phyloP scores from a whole-genome alignment of 2,113 vertebrate species.

The Tupaia tana region DNA sequence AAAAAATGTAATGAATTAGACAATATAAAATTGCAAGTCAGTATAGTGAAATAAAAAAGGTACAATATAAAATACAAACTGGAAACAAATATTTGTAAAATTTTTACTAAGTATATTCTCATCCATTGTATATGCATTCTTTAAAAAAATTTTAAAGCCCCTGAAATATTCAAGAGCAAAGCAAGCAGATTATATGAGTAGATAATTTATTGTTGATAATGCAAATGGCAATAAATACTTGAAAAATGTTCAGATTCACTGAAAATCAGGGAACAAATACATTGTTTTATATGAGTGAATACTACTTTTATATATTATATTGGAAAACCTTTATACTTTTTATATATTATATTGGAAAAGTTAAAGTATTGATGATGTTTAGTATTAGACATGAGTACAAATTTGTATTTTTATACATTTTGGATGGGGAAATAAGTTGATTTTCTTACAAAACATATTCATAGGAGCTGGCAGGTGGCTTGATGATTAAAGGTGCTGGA shows the following conservation, averaged over 20 bases:
- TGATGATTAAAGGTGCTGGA: no score
- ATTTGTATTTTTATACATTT: not conserved
- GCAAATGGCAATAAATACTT: not conserved
- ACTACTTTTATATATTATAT: not conserved
- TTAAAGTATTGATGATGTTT: not conserved
- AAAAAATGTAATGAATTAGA: not conserved
- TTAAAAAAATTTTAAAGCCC: not conserved
- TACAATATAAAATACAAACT: not conserved
- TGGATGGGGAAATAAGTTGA: not conserved
- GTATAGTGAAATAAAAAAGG: not conserved
- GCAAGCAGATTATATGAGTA: not conserved
- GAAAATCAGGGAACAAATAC: not conserved
- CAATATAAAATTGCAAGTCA: conserved; percentile 18
- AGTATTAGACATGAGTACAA: not conserved
- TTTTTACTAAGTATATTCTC: not conserved
- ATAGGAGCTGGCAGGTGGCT: no score
- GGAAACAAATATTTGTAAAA: not conserved
- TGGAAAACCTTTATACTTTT: not conserved
- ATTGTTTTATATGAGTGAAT: not conserved
- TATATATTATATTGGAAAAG: not conserved
- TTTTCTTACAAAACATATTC: no score
- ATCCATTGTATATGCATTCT: not conserved
- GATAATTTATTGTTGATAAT: not conserved
- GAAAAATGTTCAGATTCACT: not conserved
- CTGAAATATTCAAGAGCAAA: not conserved